Percentiles rank a stretch among this genome's conserved stretches.
Evolutionary conservation across 2,888 invertebrate species (phyloP).

Genomic region (Pogonocherus hispidulus): DNA sequence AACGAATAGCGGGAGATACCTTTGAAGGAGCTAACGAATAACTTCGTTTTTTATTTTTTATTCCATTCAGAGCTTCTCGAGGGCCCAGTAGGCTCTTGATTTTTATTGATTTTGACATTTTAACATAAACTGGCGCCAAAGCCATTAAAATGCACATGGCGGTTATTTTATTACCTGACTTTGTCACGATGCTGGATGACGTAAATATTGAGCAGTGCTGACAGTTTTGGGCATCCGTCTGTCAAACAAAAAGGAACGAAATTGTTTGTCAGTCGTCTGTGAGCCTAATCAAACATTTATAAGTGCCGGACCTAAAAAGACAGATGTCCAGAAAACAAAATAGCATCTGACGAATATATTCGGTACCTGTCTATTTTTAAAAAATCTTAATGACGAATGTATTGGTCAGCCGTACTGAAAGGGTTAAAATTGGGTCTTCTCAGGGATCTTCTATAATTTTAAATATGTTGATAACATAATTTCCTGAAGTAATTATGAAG

Average conservation of each 20-base stretch:
- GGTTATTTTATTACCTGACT: background rate
- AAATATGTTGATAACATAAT: too few relatives aligned
- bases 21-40: background rate
- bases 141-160: background rate
- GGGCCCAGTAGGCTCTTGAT: background rate
- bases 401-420: constrained; percentile 25
- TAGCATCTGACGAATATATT: constrained; percentile 4
- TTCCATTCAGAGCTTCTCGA: background rate
- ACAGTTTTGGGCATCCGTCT: background rate
- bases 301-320: background rate
- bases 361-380: constrained; percentile 3
- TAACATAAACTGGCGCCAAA: background rate
- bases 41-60: background rate
- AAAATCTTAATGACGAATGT: constrained; percentile 5
- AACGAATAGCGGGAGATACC: too few relatives aligned
- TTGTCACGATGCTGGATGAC: background rate
- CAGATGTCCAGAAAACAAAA: background rate
- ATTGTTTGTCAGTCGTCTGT: background rate
- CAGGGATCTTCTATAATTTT: too few relatives aligned
- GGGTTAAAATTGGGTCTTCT: constrained; percentile 13
- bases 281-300: background rate
- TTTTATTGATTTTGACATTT: too few relatives aligned
- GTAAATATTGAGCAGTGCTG: background rate
- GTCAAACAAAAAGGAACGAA: background rate
- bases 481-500: too few relatives aligned